Percentiles rank a stretch among this genome's conserved stretches.
phyloP scores from a whole-genome alignment of 2,888 invertebrate genomes.

The Oxystoma pomonae region DNA sequence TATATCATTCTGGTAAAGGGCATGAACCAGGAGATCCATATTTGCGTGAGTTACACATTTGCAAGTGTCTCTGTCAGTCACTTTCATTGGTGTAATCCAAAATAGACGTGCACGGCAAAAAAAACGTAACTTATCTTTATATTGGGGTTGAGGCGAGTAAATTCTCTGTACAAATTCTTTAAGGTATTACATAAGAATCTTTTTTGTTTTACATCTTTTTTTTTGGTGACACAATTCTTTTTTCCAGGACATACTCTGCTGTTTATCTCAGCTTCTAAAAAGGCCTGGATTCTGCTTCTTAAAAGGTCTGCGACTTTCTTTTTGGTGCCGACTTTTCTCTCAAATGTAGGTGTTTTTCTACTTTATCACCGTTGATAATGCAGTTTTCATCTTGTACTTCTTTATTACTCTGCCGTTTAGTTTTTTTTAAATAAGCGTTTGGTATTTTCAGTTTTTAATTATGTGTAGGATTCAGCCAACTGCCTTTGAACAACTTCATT shows the following conservation, averaged over 20 bases:
- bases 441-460: not conserved
- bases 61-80: constrained; percentile 2
- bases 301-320: not conserved
- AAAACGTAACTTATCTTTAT: not conserved
- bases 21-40: too few relatives aligned
- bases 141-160: not conserved
- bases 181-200: constrained; percentile 3
- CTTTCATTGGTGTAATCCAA: not conserved
- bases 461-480: not conserved
- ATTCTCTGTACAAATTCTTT: constrained; percentile 1
- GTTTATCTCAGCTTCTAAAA: not conserved
- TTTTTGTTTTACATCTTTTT: constrained; percentile 2
- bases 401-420: not conserved
- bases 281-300: not conserved
- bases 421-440: not conserved
- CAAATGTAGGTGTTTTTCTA: not conserved
- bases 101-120: constrained; percentile 4
- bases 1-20: too few relatives aligned
- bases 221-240: too few relatives aligned
- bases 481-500: not conserved
- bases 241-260: too few relatives aligned
- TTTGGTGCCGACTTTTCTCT: not conserved
- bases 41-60: not conserved
- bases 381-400: not conserved
- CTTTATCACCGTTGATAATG: not conserved